Evolutionary conservation across 1,140 invertebrate genomes (phyloP), one percentile per base, ranked within the genome.

Genomic region (Anthonomus grandis): DNA sequence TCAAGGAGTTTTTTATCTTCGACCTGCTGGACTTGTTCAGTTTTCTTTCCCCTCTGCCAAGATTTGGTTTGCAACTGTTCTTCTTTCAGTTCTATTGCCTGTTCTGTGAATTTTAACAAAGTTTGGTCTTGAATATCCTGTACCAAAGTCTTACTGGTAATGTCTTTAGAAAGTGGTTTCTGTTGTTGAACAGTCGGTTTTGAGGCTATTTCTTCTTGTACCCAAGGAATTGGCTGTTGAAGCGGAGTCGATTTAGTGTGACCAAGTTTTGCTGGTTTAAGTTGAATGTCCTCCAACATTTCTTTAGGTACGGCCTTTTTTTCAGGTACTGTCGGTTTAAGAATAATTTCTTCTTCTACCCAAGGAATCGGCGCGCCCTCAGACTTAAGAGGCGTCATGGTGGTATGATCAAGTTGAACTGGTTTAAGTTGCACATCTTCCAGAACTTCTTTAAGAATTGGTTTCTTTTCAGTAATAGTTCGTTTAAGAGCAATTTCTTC

Each of bases 401-500:
- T n/a, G n/a, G n/a, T n/a, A n/a, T n/a, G n/a, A n/a, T n/a, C n/a
- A n/a, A n/a, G n/a, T n/a, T n/a, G 44, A 36, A 66, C 50, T 12
- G 57, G 47, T 55, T 60, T 66, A 24, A 58, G 50, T 56, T 65
- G 47, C 17, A 68, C 66, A 9, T 51, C 51, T 49, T 70, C 67
- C 12, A 54, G 39, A 65, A 49, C 34, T 63, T 68, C 67, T 63
- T 75, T 77, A 0, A 63, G 64, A 24, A 73, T 54, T 59, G 70
- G 66, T 60, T 75, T 76, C 21, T 51, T 67, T 42, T 73, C 59
- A 21, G 67, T 63, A 53, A 65, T 63, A 4, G 70, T 63, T 54
- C 67, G 71, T 60, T 76, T 78, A 4, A 78, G 41, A 17, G 60
- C 65, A 24, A 76, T 66, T 52, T 67, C 67, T 66, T 77, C 70